Conservation (phyloP, 2,888 invertebrate species). For the Rhingia rostrata region DNA sequence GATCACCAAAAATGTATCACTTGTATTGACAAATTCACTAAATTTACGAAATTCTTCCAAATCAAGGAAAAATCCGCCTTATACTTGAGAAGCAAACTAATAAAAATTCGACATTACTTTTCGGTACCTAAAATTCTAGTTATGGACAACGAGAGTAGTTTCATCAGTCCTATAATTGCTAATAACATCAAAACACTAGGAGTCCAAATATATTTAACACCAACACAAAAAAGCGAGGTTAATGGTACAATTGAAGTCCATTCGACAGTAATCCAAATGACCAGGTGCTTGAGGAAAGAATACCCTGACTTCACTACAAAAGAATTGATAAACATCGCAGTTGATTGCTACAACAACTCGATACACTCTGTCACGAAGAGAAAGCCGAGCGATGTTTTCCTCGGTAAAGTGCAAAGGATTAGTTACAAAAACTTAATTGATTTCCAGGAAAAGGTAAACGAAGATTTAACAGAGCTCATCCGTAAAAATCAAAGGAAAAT, state of each 20-base stretch:
- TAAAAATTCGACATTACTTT: slow-evolving; percentile 54
- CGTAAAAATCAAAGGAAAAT: slow-evolving; percentile 35
- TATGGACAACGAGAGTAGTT: slow-evolving; percentile 45
- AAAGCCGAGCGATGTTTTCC: slow-evolving; percentile 53
- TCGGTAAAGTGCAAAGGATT: slow-evolving; percentile 36
- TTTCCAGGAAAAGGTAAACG: slow-evolving; percentile 38
- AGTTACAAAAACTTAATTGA: slow-evolving; percentile 47
- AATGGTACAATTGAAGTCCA: slow-evolving; percentile 42
- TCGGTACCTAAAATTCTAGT: slow-evolving; percentile 35
- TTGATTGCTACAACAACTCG: slow-evolving; percentile 43
- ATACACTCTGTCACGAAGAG: slow-evolving; percentile 49
- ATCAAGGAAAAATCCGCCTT: too few species aligned
- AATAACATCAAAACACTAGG: slow-evolving; percentile 43
- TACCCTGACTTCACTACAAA: too few species aligned
- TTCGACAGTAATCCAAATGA: slow-evolving; percentile 35
- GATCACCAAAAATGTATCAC: too few species aligned
- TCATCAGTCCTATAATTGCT: slow-evolving; percentile 42
- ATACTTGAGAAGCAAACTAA: too few species aligned
- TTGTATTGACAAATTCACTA: too few species aligned
- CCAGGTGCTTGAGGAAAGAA: too few species aligned
- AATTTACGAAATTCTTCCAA: too few species aligned
- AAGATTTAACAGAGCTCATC: slow-evolving; percentile 25
- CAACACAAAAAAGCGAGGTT: slow-evolving; percentile 40
- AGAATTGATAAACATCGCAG: too few species aligned
- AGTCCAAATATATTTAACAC: slow-evolving; percentile 19